Conservation (phyloP, 2,113 vertebrate genomes). For the Cnemophilus loriae region DNA sequence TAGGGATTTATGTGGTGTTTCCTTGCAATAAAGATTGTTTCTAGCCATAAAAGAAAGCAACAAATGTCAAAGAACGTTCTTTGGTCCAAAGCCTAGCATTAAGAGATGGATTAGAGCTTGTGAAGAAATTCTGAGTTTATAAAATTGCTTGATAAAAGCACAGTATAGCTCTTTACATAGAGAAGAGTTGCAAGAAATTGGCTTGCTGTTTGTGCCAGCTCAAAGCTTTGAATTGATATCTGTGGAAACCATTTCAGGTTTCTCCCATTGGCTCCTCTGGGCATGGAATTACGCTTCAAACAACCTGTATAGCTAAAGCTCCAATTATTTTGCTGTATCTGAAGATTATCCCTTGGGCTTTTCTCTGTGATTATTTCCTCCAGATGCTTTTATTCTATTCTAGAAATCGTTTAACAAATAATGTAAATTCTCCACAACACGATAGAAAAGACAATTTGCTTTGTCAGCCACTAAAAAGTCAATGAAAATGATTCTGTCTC, state of each 20-base stretch:
- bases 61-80: not conserved
- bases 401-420: slow-evolving; percentile 6
- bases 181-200: not conserved
- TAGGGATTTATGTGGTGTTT: not conserved
- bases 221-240: not conserved
- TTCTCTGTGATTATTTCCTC: slow-evolving; percentile 9
- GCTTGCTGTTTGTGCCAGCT: not conserved
- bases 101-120: not conserved
- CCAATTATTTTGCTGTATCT: slow-evolving; percentile 7
- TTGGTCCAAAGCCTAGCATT: not conserved
- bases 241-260: not conserved
- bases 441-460: not conserved
- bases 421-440: not conserved
- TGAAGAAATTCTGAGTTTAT: not conserved
- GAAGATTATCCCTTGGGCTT: slow-evolving; percentile 15
- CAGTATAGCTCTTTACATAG: not conserved
- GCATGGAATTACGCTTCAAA: slow-evolving; percentile 10
- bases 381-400: not conserved
- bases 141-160: not conserved
- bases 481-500: not conserved
- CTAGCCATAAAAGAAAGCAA: not conserved
- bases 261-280: slow-evolving; percentile 14
- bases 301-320: not conserved
- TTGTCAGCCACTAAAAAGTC: not conserved
- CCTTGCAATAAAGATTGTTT: not conserved